Conservation (phyloP, 2,888 invertebrate species). For the Lathronympha strigana region DNA sequence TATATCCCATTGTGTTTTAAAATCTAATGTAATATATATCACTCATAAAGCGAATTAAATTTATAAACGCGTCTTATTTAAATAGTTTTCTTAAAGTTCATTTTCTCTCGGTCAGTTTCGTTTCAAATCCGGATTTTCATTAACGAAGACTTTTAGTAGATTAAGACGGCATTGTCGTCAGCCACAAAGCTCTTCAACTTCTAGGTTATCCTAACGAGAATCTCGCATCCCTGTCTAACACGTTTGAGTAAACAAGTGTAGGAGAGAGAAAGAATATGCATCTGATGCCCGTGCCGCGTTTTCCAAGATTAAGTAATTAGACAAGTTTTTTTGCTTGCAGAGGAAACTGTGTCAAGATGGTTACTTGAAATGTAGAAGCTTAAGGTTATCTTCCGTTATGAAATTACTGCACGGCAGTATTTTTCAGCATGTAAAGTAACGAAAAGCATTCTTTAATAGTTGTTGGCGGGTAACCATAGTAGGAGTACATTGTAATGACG, state of each 20-base stretch:
- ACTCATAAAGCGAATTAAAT: too few relatives aligned
- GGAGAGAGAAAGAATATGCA: not conserved
- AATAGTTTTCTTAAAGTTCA: too few relatives aligned
- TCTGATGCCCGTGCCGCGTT: not conserved
- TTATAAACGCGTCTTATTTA: too few relatives aligned
- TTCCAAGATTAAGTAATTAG: constrained; percentile 31
- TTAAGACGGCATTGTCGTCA: constrained; percentile 36
- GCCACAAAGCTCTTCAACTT: constrained; percentile 17
- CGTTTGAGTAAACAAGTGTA: not conserved
- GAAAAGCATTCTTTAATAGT: too few relatives aligned
- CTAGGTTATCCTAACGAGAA: not conserved
- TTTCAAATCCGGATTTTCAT: constrained; percentile 21
- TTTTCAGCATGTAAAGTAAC: too few relatives aligned
- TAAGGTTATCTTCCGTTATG: not conserved
- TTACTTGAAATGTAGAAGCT: constrained; percentile 6
- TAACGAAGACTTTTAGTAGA: constrained; percentile 37
- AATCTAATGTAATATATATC: too few relatives aligned
- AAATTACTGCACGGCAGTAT: too few relatives aligned
- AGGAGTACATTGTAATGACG: too few relatives aligned
- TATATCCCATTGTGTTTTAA: too few relatives aligned
- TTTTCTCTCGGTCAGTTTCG: constrained; percentile 10
- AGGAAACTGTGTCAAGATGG: constrained; percentile 18
- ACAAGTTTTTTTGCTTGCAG: constrained; percentile 12
- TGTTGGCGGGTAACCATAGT: too few relatives aligned
- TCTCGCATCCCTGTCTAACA: not conserved